phyloP scores from a whole-genome alignment of 2,113 vertebrate genomes.

The Gambusia affinis region DNA sequence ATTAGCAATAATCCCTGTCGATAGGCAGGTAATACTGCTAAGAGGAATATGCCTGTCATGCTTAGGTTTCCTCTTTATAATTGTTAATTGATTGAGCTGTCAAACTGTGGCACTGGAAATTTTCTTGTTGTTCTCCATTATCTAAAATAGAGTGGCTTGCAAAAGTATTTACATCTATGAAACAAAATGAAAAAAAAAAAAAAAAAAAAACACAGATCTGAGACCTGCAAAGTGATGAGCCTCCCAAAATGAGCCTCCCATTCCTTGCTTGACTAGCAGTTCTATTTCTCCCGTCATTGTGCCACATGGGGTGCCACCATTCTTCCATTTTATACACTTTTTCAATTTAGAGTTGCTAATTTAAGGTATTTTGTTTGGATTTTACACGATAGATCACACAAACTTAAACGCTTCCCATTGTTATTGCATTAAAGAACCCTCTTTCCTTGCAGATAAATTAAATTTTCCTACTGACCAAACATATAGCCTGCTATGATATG shows the following conservation, averaged over 20 bases:
- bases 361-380: neutral
- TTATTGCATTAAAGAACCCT: too few species aligned
- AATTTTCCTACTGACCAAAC: too few species aligned
- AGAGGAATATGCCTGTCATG: slow-evolving; percentile 11
- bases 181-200: too few species aligned
- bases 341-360: neutral
- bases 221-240: too few species aligned
- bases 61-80: slow-evolving; percentile 5
- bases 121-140: neutral
- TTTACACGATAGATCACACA: neutral
- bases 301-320: slow-evolving; percentile 22
- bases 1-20: slow-evolving; percentile 29
- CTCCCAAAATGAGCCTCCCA: too few species aligned
- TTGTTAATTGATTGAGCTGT: neutral
- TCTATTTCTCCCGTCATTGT: slow-evolving; percentile 40
- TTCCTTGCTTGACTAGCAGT: slow-evolving; percentile 60
- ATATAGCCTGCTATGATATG: too few species aligned
- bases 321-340: slow-evolving; percentile 37
- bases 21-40: slow-evolving; percentile 25
- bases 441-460: too few species aligned
- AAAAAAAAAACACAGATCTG: too few species aligned
- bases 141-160: neutral
- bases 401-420: neutral
- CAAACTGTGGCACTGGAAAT: slow-evolving; percentile 17
- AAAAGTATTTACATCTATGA: neutral